Base-by-base conservation (phyloP, 2,888 invertebrate genomes). In the Schrankia costaestrigalis region DNA sequence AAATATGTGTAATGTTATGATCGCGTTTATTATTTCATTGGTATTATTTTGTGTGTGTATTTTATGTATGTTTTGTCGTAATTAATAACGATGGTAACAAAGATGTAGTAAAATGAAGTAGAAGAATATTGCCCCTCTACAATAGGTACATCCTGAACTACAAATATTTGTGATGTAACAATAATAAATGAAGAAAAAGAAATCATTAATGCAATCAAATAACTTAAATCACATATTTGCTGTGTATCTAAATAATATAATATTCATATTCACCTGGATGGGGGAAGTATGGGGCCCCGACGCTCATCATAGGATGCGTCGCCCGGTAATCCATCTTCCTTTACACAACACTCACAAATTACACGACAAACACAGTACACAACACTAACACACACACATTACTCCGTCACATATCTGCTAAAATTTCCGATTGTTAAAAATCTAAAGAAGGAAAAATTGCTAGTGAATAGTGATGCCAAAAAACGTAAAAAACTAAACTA, bases 251-350 rank as follows among this genome's bases (percentile, higher is more conserved):
- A 17, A 17, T 5, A 17, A 17, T 17, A 17, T 17, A 7, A 5
- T 5, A 17, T 5, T 17, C 17, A 31, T 30, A 36, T 61, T 67
- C 77, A 88, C 88, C 87, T 82, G 85, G 68, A 36, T 76, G 80
- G 5, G 77, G 75, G 59, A 74, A 83, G 82, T 78, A 85, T 37
- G 82, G 77, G 55, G 78, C 50, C 47, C 79, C 82, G 67, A 68
- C 73, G 74, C 67, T 78, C 70, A 75, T 68, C 63, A 72, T 62
- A 40, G 87, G 84, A 56, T 77, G 75, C 18, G 86, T 85, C 40
- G 81, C 80, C 24, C 88, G 78, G 61, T 86, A 87, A 59, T 88
- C 88, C 88, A 88, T 87, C 49, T n/a, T 56, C 53, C 56, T 36
- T 26, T 23, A 39, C 38, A 70, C 69, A 61, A 57, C 52, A 54